A percentile compares a stretch with the other conserved stretches of the same genome.
These are phyloP conservation scores for Drosophila paranaensis DNA, from an alignment of 2,888 invertebrate genomes.

Conservation along the genomic window DNA sequence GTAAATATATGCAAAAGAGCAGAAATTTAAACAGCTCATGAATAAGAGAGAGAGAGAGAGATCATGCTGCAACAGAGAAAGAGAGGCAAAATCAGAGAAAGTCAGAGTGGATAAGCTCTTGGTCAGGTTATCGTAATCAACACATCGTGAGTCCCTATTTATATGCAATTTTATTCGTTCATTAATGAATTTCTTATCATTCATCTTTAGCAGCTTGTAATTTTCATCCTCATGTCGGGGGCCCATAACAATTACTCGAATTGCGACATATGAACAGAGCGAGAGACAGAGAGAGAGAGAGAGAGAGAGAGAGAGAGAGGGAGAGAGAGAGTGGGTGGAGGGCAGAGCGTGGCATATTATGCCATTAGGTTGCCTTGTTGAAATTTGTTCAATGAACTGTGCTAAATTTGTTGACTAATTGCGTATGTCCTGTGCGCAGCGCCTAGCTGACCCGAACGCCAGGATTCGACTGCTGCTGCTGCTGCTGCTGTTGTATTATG, in stretches of 20 bases:
- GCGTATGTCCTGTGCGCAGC: conserved; percentile 54
- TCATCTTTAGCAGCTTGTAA: conserved; percentile 60
- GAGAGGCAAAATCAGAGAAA: not conserved
- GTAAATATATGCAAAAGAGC: conserved; percentile 70
- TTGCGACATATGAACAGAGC: conserved; percentile 15
- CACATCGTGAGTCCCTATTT: conserved; percentile 7
- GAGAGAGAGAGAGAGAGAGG: not conserved
- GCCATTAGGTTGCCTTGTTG: conserved; percentile 66
- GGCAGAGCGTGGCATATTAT: conserved; percentile 67
- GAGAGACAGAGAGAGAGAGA: not conserved
- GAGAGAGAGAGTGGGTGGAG: not conserved
- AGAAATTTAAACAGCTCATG: conserved; percentile 61
- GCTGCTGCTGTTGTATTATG: conserved; percentile 18
- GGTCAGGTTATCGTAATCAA: conserved; percentile 13
- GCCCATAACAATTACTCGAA: conserved; percentile 61
- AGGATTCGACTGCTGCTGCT: not conserved
- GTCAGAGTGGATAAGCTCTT: not conserved
- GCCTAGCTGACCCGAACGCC: conserved; percentile 5
- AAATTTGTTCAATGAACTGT: conserved; percentile 74
- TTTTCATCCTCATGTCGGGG: conserved; percentile 15
- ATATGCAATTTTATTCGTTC: conserved; percentile 35
- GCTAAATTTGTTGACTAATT: conserved; percentile 74
- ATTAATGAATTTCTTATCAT: conserved; percentile 67
- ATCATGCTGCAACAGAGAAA: not conserved
- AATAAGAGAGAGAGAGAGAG: conserved; percentile 65